Evolutionary conservation across 2,888 invertebrate species (phyloP).

Genomic region (Sesamia inferens): DNA sequence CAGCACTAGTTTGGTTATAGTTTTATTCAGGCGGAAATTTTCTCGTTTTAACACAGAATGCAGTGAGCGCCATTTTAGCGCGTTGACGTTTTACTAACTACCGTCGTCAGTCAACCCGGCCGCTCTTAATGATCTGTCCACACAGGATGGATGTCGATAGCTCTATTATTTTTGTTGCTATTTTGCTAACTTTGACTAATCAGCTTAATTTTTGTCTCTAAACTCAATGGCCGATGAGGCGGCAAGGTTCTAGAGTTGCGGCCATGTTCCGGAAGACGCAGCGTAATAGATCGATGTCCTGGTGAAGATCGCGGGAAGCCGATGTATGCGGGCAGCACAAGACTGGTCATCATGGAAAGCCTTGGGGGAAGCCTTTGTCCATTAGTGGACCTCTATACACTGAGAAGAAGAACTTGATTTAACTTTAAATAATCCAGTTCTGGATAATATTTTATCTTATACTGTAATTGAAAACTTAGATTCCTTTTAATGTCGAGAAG

Average conservation of each 20-base stretch:
- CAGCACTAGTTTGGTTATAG: not conserved
- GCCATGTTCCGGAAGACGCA: no score
- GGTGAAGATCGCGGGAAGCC: no score
- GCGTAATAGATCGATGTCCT: no score
- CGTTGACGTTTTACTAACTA: slow-evolving; percentile 67
- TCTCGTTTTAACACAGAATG: not conserved
- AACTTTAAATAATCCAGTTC: not conserved
- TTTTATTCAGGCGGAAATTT: not conserved
- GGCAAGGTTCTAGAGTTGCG: no score
- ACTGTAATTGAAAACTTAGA: not conserved
- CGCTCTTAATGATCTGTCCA: slow-evolving; percentile 81
- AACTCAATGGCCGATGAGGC: no score
- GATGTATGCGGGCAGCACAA: no score
- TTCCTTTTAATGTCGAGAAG: slow-evolving; percentile 24
- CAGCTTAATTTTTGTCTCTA: no score
- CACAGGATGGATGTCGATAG: slow-evolving; percentile 77
- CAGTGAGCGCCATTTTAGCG: slow-evolving; percentile 73
- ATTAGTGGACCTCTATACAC: no score
- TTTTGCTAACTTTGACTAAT: slow-evolving; percentile 46
- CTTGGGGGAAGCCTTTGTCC: no score
- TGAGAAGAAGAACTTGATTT: no score
- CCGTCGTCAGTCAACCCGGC: slow-evolving; percentile 72
- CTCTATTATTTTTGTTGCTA: slow-evolving; percentile 63
- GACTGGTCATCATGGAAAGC: no score
- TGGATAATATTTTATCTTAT: slow-evolving; percentile 2